Conservation (phyloP, 2,113 vertebrate species). For the Gambusia affinis region DNA sequence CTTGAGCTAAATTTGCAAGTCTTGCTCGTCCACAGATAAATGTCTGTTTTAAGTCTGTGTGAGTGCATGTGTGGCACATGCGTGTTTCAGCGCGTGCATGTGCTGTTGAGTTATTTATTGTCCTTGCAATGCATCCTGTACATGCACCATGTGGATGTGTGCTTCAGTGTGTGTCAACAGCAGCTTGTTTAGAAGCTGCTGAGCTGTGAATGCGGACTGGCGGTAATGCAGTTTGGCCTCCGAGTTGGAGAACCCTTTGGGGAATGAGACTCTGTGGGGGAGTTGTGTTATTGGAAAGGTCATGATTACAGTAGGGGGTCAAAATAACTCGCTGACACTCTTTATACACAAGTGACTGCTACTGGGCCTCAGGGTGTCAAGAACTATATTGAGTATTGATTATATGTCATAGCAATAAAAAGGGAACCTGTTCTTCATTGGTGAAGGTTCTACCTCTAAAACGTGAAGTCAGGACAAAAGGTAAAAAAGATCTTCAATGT, state of each 20-base stretch:
- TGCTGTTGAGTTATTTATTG: slow-evolving; percentile 53
- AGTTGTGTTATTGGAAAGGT: slow-evolving; percentile 83
- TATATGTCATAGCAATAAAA: slow-evolving; percentile 83
- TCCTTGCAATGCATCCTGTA: slow-evolving; percentile 46
- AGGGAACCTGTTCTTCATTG: slow-evolving; percentile 78
- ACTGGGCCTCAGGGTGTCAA: slow-evolving; percentile 75
- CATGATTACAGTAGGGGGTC: slow-evolving; percentile 84
- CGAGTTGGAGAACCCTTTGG: slow-evolving; percentile 71
- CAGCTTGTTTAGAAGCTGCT: slow-evolving; percentile 77
- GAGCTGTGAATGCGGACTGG: slow-evolving; percentile 75
- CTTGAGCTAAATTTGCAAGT: slow-evolving; percentile 69
- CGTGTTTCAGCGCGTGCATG: not conserved
- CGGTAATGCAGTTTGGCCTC: slow-evolving; percentile 75
- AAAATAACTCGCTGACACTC: slow-evolving; percentile 81
- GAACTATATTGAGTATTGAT: slow-evolving; percentile 85
- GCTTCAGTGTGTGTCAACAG: slow-evolving; percentile 61
- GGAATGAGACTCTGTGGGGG: slow-evolving; percentile 74
- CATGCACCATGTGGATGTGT: slow-evolving; percentile 42
- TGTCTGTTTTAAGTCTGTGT: slow-evolving; percentile 26
- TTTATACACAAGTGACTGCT: slow-evolving; percentile 79
- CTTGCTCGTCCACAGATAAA: slow-evolving; percentile 51
- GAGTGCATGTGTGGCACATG: not conserved
- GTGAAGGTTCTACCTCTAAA: slow-evolving; percentile 68
- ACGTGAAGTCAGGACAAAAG: slow-evolving; percentile 80
- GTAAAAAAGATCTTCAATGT: slow-evolving; percentile 72